Base-by-base conservation (phyloP, 2,888 invertebrate genomes). In the Marronus borbonicus region DNA sequence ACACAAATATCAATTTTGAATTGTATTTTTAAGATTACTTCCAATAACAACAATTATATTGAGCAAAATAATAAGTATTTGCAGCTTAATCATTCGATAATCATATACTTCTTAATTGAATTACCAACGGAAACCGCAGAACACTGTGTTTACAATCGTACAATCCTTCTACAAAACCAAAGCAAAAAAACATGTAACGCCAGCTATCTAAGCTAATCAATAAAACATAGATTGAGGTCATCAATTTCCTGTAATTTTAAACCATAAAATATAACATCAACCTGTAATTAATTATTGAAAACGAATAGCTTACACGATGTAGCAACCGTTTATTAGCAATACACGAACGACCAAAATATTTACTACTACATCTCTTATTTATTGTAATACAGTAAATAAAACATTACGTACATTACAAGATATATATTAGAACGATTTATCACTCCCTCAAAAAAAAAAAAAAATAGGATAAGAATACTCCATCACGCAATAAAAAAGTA, bases 341-440 rank as follows among this genome's bases (percentile, higher is more conserved):
- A 76, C 12, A 44, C 2, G 58, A 66, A 52, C 68, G 14, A 20
- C 55, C 28, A 58, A 76, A 64, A 39, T 58, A 36, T 55, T 10
- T 50, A 50, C 50, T 36, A 24, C 65, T 68, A 55, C n/a, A 68
- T 55, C 55, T 76, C 60, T 66, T 76, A 39, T 66, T 44, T 74
- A 44, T 58, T 60, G 60, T 60, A 44, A 58, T 17, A 20, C 44
- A 49, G 72, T 36, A 74, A 74, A 74, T 74, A 74, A 74, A 74
- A 60, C 44, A 62, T 74, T 10, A 60, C 31, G 24, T 4, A 39
- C 39, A 74, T 44, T 64, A 70, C 52, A 39, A 62, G 77, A 74
- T 72, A 72, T 72, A 78, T 55, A 77, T 77, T 65, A 24, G 49
- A 77, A 62, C 77, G 52, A 78, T 78, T 78, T 65, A 78, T 78